Evolutionary conservation across 1,140 invertebrate species (phyloP).

Genomic region (Euwallacea similis): DNA sequence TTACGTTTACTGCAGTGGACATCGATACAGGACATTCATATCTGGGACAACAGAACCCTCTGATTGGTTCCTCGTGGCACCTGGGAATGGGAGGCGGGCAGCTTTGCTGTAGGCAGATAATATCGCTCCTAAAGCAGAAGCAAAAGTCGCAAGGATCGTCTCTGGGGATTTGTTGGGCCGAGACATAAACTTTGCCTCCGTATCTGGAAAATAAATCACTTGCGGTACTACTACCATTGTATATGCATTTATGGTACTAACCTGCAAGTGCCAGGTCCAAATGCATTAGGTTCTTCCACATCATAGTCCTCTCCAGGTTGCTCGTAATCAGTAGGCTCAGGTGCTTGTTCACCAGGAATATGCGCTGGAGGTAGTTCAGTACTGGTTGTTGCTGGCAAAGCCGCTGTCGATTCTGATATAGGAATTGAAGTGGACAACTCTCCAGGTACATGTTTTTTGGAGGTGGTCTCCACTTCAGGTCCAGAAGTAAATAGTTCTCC

Average conservation of each 20-base stretch:
- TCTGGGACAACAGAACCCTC: slow-evolving; percentile 91
- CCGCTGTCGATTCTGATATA: slow-evolving; percentile 20
- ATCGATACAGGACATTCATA: slow-evolving; percentile 91
- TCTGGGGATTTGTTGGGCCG: slow-evolving; percentile 90
- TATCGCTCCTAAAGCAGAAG: slow-evolving; percentile 95
- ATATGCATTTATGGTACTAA: slow-evolving; percentile 1
- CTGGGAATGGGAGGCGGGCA: slow-evolving; percentile 90
- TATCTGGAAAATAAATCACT: slow-evolving; percentile 60
- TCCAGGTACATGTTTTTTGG: slow-evolving; percentile 36
- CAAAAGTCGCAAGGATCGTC: slow-evolving; percentile 95
- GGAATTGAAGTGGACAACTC: slow-evolving; percentile 46
- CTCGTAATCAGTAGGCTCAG: slow-evolving; percentile 46
- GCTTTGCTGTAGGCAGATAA: slow-evolving; percentile 92
- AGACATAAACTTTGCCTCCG: slow-evolving; percentile 88
- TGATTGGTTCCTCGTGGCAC: slow-evolving; percentile 88
- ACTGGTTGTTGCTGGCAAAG: slow-evolving; percentile 41
- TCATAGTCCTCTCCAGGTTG: slow-evolving; percentile 62
- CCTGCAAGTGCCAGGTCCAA: slow-evolving; percentile 81
- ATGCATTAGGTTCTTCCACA: slow-evolving; percentile 72
- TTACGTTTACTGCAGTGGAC: slow-evolving; percentile 75
- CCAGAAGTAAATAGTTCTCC: slow-evolving; percentile 39
- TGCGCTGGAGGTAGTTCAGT: slow-evolving; percentile 36
- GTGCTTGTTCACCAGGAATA: slow-evolving; percentile 39
- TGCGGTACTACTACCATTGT: background rate
- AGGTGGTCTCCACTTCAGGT: slow-evolving; percentile 33